Evolutionary conservation across 2,797 vertebrate species (phyloP), one percentile per base, ranked within the genome.

Genomic region (Bradypodion ventrale): DNA sequence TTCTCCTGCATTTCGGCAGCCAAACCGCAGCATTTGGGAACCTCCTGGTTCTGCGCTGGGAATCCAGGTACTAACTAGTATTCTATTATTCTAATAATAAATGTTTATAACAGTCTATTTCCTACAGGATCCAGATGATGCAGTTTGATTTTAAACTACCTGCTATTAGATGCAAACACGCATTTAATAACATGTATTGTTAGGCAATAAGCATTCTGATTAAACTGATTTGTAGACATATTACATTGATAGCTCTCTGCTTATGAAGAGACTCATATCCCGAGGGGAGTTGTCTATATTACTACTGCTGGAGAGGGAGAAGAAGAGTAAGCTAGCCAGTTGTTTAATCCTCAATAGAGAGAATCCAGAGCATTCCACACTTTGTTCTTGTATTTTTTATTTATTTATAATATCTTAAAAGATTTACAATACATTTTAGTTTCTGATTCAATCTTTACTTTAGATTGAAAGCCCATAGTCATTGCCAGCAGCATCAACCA

Each of bases 401-500:
- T 32, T 10, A n/a, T 4, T 1, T 40, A 23, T 5, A 63, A 3
- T 82, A 15, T 2, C 10, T 49, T 83, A 74, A 85, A 27, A 4
- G 29, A 83, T 77, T 27, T 75, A 59, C 46, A 21, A 19, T 23
- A 75, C 0, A 56, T 7, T 2, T 74, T 49, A 56, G 49, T 32
- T 75, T 15, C 42, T 35, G 65, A 21, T 87, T 82, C 69, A 69
- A 75, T 79, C 70, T 1, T 49, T 68, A 72, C 72, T 46, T 5
- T 75, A 75, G 68, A 1, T 87, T 86, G 82, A 65, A 84, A 0
- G 1, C 83, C 1, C 86, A 69, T 65, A 2, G 21, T 46, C 80
- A 12, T 35, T 77, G 12, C 2, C 5, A 72, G 0, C 10, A 62
- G 72, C 83, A 35, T 68, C 2, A 0, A 0, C 2, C 32, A 80